Base-by-base conservation (phyloP, 1,140 invertebrate genomes). In the Eubasilissa regina region DNA sequence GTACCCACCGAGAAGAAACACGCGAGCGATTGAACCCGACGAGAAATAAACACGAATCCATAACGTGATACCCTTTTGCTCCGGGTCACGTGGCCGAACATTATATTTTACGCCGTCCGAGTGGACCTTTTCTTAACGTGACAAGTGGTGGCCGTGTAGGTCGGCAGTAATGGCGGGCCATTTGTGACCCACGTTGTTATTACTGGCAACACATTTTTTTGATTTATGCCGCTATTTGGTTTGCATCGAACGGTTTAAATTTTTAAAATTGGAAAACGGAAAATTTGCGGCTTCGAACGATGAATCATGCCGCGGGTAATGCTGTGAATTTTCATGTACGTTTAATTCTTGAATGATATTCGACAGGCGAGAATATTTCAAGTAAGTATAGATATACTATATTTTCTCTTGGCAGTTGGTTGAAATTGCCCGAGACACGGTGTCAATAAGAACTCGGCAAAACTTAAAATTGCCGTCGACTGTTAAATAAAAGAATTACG, bases 151-250 rank as follows among this genome's bases (percentile, higher is more conserved):
- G 56, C 25, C 53, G 21, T 35, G 74, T 62, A 53, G 75, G 47
- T 17, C 48, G 75, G 45, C 75, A 53, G 35, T 73, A 72, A 47
- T 72, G 77, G 75, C 19, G 15, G 77, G 12, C 75, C n/a, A 48
- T 53, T 77, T 78, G 51, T 25, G 21, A 17, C 66, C 64, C 68
- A 43, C 35, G 77, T 62, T 78, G 77, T 78, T 78, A 78, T 78
- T 78, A 78, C 77, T 58, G 66, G 66, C 25, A 73, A 73, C 77
- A 73, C 77, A 73, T 64, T 78, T 70, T 62, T 48, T 48, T 70
- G 77, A 78, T 78, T 78, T 78, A 78, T 78, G 44, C 77, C 68
- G 51, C 77, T 47, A 77, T 35, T 56, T 56, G 66, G 66, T 78
- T 66, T 53, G 77, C 77, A 72, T 60, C 53, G 77, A 62, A 58